Evolutionary conservation across 2,797 vertebrate species (phyloP).

Genomic region (Anabas testudineus): DNA sequence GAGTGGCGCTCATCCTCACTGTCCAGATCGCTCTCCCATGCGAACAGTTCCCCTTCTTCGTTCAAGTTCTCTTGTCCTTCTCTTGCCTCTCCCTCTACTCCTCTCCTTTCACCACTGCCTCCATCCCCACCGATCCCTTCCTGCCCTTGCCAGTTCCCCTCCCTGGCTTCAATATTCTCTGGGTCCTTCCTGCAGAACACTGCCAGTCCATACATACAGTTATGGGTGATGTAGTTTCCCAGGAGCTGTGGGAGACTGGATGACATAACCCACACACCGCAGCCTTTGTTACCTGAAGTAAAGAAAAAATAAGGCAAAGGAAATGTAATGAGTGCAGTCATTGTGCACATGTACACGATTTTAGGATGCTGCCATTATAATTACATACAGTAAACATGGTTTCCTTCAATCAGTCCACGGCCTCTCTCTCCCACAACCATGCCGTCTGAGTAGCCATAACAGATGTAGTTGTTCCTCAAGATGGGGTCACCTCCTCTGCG

Average conservation of each 20-base stretch:
- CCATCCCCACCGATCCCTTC: conserved; percentile 78
- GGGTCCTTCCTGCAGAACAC: conserved; percentile 92
- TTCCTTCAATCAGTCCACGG: conserved; percentile 92
- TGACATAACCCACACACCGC: conserved; percentile 93
- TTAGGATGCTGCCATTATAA: background rate
- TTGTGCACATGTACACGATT: background rate
- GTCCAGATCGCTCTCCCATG: conserved; percentile 90
- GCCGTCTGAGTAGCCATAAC: conserved; percentile 91
- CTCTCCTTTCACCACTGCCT: conserved; percentile 75
- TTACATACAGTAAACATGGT: conserved; percentile 90
- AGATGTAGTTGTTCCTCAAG: conserved; percentile 92
- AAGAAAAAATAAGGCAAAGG: conserved; percentile 2
- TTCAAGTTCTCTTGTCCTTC: conserved; percentile 88
- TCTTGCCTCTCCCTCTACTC: conserved; percentile 73
- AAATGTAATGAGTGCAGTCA: background rate
- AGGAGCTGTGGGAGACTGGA: conserved; percentile 92
- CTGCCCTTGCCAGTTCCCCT: conserved; percentile 83
- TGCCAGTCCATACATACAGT: conserved; percentile 91
- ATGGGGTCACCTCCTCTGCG: conserved; percentile 90
- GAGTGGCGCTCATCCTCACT: conserved; percentile 89
- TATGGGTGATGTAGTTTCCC: conserved; percentile 90
- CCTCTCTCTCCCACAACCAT: conserved; percentile 92
- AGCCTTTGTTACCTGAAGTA: conserved; percentile 92
- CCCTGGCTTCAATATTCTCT: conserved; percentile 75
- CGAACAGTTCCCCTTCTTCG: conserved; percentile 89